Base-by-base conservation (phyloP, 2,888 invertebrate genomes). In the Girardia tigrina region DNA sequence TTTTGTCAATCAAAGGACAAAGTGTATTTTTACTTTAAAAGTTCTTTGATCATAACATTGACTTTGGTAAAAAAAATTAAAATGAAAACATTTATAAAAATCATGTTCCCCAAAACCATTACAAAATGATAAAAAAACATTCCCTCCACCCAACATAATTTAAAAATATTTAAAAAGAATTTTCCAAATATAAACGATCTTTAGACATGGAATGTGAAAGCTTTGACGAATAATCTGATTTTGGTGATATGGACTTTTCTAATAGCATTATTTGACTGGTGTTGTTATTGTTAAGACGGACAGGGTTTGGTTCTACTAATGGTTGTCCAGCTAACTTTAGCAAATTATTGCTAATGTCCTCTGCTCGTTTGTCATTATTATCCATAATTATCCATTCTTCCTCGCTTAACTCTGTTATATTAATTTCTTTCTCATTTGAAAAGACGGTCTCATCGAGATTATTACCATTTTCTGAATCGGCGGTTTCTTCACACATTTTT, bases 321-420 rank as follows among this genome's bases (percentile, higher is more conserved):
- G 76, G 76, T 16, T 42, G 29, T 6, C 76, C 76, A 4, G 76
- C 76, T 28, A 28, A 26, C 56, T 42, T 36, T 20, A 76, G 29
- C 1, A 76, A 27, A 23, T 23, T 76, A 12, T 75, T 76, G 26
- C 76, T 76, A 20, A 76, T 76, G 20, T 75, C 42, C 29, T 76
- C 76, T 14, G 76, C 76, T 6, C 75, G 75, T 28, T 69, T 12
- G 26, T 76, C 76, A 69, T 76, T 76, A 29, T 42, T 56, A 27
- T 74, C 73, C 76, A 76, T 76, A 6, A 74, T 75, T n/a, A 74
- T 29, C 28, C 75, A 42, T 29, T 76, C 76, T 26, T 76, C 76
- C 26, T 71, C 76, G 14, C 29, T 74, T 16, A 76, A 74, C 75
- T 76, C 76, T 4, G 42, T 23, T 4, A 27, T 42, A 12, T 26